Evolutionary conservation across 1,140 invertebrate genomes (phyloP), one percentile per base, ranked within the genome.

Genomic region (Dinoponera quadriceps): DNA sequence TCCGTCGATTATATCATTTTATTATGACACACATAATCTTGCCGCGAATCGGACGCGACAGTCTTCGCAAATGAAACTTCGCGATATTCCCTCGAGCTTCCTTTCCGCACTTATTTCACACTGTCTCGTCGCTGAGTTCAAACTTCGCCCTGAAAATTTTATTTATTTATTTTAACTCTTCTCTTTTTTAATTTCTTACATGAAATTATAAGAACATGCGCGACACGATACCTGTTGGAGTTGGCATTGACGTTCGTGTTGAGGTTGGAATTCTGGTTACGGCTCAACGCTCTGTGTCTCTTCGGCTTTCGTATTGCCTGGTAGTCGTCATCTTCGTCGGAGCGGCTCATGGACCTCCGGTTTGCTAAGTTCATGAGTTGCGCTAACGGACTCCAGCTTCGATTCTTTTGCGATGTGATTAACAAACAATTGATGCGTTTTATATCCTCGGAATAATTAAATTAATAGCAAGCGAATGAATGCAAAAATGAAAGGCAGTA

Each of bases 221-320:
- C 69, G 9, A 4, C 20, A 7, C 33, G 11, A 9, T 25, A 18
- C 3, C 18, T 27, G 14, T 72, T 62, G 1, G 18, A 0, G 13
- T 72, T 66, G 4, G 20, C 0, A 16, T 84, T 84, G 0, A 22
- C 9, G 48, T 78, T 78, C 27, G 62, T 44, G 29, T 81, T 81
- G 2, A 81, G 44, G 14, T 85, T 85, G 3, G 18, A 4, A 60
- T 74, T 75, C 4, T 27, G 27, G 2, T 77, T 77, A 0, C 0
- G 11, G 13, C 22, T 74, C 3, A 9, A 44, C 38, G 38, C 4
- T 44, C 38, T 4, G 7, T 44, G 3, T 44, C 38, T 3, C 11
- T 44, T 44, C 7, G 9, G 38, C 38, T 44, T 44, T 44, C 38
- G 38, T 9, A 11, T 3, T 9, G 38, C 0, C 7, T 9, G 38